Base-by-base conservation (phyloP, 2,113 vertebrate species). In the Pedetes capensis region DNA sequence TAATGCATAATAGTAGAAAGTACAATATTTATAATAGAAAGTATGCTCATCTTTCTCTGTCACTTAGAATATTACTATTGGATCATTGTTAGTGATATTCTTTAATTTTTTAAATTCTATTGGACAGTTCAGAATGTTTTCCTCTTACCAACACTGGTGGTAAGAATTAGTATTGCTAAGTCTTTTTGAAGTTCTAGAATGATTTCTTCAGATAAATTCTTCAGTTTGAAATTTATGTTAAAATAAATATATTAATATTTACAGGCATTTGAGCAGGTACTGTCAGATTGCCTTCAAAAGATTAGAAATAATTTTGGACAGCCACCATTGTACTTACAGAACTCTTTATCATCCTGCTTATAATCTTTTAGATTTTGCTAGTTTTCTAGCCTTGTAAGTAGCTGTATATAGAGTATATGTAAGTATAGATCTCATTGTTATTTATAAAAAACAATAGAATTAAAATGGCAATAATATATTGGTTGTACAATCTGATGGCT, bases 231-330 rank as follows among this genome's bases (percentile, higher is more conserved):
- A 83, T 94, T 95, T 8, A 23, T 87, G 2, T 76, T 17, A 89
- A 69, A 89, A 95, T 90, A 20, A 34, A 3, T 14, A 29, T 69
- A 49, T 72, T 71, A 57, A 32, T 74, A 95, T 96, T 94, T 91
- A 39, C 85, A 85, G 87, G 27, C 29, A 81, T 92, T 92, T 87
- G 53, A 29, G 66, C 69, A 59, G 25, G 2, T 57, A 61, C 84
- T 87, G n/a, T 32, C 25, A 89, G 89, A 85, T 86, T 86, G 80
- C 23, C 22, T 79, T 94, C 18, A 76, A 1, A 89, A 72, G 22
- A 57, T 66, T 72, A 78, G 5, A 39, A 82, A 34, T 83, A 69
- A 57, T 17, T 61, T 92, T 89, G 20, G 87, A 68, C 5, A 69
- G 69, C 12, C 12, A 64, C 53, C 23, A 71, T 32, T 90, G 64